phyloP scores from a whole-genome alignment of 2,797 vertebrate species.

The Sebastes oblongus region DNA sequence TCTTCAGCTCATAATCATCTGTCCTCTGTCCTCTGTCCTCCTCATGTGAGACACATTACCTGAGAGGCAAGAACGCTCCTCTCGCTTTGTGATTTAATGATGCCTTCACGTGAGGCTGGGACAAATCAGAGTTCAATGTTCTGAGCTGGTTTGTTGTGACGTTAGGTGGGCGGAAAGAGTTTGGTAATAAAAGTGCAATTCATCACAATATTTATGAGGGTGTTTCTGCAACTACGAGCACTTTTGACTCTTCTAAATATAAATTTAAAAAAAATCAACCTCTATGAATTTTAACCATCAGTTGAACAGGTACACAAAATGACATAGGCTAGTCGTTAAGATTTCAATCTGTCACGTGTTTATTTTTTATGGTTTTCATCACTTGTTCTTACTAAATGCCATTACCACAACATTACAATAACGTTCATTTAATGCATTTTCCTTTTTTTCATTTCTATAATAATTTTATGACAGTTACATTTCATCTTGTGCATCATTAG shows the following conservation, averaged over 20 bases:
- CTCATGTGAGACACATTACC: background rate
- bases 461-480: too few relatives aligned
- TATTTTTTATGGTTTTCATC: too few relatives aligned
- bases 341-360: too few relatives aligned
- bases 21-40: background rate
- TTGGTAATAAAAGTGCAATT: background rate
- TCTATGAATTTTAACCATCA: too few relatives aligned
- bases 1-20: slow-evolving; percentile 34
- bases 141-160: background rate
- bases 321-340: too few relatives aligned
- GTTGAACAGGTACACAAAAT: too few relatives aligned
- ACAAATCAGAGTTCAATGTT: background rate
- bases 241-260: too few relatives aligned
- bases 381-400: too few relatives aligned
- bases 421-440: accelerated
- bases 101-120: slow-evolving; percentile 36
- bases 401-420: too few relatives aligned
- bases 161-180: background rate
- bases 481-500: too few relatives aligned
- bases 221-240: background rate
- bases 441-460: too few relatives aligned
- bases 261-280: too few relatives aligned
- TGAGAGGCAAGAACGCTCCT: background rate
- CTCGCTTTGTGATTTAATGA: slow-evolving; percentile 8
- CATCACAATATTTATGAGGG: background rate